phyloP scores from a whole-genome alignment of 2,888 invertebrate species.

The Silvanus unidentatus region DNA sequence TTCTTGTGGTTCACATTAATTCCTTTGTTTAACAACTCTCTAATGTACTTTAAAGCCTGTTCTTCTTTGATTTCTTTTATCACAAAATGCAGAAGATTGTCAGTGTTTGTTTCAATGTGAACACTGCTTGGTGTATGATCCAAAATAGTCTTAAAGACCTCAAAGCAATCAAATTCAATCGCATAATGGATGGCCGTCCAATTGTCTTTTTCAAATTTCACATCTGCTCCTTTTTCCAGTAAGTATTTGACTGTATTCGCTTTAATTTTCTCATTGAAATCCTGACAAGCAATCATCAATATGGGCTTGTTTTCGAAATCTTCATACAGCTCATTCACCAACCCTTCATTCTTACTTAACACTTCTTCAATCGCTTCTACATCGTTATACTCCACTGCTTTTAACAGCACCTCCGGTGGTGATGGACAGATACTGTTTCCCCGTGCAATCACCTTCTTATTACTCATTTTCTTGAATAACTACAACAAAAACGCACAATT shows the following conservation, averaged over 20 bases:
- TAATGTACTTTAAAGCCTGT: constrained; percentile 27
- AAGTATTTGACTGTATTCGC: constrained; percentile 54
- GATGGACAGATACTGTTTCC: constrained; percentile 36
- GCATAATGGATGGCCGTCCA: constrained; percentile 58
- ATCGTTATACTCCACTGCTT: constrained; percentile 52
- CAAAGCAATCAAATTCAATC: constrained; percentile 36
- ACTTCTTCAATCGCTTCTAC: constrained; percentile 50
- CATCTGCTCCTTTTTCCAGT: constrained; percentile 56
- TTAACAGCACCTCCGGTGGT: constrained; percentile 43
- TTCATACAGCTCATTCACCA: constrained; percentile 52
- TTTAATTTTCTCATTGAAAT: constrained; percentile 49
- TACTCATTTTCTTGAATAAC: no score
- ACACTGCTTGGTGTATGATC: constrained; percentile 16
- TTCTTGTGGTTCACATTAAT: constrained; percentile 32
- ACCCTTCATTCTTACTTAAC: constrained; percentile 47
- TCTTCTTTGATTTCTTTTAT: constrained; percentile 36
- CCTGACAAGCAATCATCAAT: constrained; percentile 46
- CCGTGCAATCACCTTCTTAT: constrained; percentile 9
- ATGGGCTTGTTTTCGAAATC: constrained; percentile 51
- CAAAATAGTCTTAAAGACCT: constrained; percentile 4
- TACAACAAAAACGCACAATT: no score
- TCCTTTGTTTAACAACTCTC: constrained; percentile 28
- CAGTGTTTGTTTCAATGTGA: constrained; percentile 28
- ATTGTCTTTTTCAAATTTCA: constrained; percentile 48
- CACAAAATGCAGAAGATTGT: constrained; percentile 34